Evolutionary conservation across 2,888 invertebrate species (phyloP), one percentile per base, ranked within the genome.

Genomic region (Platynereis dumerilii): DNA sequence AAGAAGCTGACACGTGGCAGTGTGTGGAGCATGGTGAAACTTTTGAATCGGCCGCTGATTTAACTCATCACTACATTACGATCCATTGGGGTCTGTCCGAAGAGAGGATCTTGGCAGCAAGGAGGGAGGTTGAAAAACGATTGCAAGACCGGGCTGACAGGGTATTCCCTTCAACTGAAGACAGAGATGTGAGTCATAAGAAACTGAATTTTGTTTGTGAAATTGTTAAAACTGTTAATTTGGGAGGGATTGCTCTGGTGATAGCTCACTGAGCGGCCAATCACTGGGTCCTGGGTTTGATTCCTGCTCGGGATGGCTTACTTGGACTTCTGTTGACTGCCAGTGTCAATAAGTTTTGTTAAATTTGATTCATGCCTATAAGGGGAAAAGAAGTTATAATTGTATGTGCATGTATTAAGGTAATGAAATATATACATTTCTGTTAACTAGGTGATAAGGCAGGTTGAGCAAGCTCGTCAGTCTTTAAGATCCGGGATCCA

Each of bases 11-110:
- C n/a, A 34, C 12, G 10, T 58, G 45, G 28, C 34, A 29, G 17
- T 61, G 61, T 27, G 39, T 29, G 2, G 29, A 55, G n/a, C 61
- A 61, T 27, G 42, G 54, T 5, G 12, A 52, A 22, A 3, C 57
- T 20, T 64, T 64, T 28, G 24, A 27, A 7, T 42, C 52, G 17
- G 52, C 58, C 20, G 58, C 52, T 39, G 58, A 27, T 2, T 58
- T 58, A 5, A 64, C 64, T 10, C 48, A 39, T 39, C 64, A 64
- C 28, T 54, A 58, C 42, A 42, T 64, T 15, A 53, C 53, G 53
- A 53, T 53, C 39, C 64, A 64, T 27, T 64, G 64, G 64, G 64
- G 58, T 1, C 28, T 64, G 17, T 55, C 64, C 10, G 15, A 53
- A n/a, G 58, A 64, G 27, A 24, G 29, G 39, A 52, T 58, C n/a